Evolutionary conservation across 2,113 vertebrate species (phyloP).

Genomic region (Prolemur simus): DNA sequence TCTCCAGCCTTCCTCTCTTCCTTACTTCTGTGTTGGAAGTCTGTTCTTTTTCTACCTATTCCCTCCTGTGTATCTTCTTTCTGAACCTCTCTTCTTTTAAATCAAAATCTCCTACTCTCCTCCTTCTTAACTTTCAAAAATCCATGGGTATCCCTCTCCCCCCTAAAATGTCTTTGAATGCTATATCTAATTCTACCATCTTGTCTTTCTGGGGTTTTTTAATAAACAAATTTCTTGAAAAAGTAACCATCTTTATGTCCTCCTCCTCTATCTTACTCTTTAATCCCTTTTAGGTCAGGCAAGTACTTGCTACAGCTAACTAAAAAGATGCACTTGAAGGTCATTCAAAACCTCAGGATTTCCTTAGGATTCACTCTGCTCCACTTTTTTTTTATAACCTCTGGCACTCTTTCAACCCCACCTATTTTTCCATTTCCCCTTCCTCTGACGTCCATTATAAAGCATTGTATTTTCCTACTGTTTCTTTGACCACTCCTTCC

Average conservation of each 20-base stretch:
- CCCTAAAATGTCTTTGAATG: background rate
- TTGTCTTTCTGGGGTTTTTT: background rate
- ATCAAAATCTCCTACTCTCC: background rate
- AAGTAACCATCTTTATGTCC: background rate
- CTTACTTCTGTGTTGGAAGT: background rate
- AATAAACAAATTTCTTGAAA: background rate
- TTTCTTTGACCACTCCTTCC: background rate
- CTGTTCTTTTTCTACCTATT: background rate
- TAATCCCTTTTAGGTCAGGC: background rate
- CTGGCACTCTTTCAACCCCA: background rate
- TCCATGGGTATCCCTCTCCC: background rate
- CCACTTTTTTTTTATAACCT: background rate
- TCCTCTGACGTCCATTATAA: background rate
- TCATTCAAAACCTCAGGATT: background rate
- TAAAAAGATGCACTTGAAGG: background rate
- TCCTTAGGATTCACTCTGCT: background rate
- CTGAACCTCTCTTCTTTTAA: background rate
- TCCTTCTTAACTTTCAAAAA: background rate
- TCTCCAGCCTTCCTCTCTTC: background rate
- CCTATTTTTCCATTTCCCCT: background rate
- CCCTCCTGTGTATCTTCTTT: background rate
- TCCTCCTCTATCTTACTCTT: background rate
- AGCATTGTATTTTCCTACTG: background rate
- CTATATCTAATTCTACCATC: background rate
- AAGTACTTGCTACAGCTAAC: background rate